Base-by-base conservation (phyloP, 2,888 invertebrate genomes). In the Tipula unca region DNA sequence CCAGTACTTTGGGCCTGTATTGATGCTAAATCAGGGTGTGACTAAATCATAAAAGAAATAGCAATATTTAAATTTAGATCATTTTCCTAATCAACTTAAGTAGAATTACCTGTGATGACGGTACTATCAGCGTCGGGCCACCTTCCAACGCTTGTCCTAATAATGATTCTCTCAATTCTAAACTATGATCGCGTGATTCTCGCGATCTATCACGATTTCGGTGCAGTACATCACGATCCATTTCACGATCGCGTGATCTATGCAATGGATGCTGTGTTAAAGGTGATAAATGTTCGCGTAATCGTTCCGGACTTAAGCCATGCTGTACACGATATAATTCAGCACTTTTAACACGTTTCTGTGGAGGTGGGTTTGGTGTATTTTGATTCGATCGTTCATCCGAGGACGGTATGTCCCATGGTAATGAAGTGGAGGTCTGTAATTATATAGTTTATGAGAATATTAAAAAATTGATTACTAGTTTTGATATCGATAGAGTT, bases 71-170 rank as follows among this genome's bases (percentile, higher is more conserved):
- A 25, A 69, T 69, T 13, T 82, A 13, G n/a, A 83, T 83, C 32
- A 32, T 83, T 83, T 32, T 83, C 2, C 0, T 82, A 82, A 29
- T 29, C 4, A 29, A 13, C 17, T 82, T 0, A 13, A 20, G n/a
- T 25, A 17, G 35, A 39, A n/a, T 32, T 48, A 85, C 85, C 85
- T 85, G 85, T 29, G 85, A 54, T 13, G 85, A 85, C 29, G 86
- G 85, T 39, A 87, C 86, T 42, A 85, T 84, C 29, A 86, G 92
- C 89, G 93, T 93, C 85, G 94, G 95, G 85, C 94, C 94, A 88
- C 94, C 94, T 90, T 96, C 96, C 87, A 96, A 91, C 3, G 95
- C 94, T 89, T 96, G 96, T 83, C 95, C 94, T 88, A 96, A 92
- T 85, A 96, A 91, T 0, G 95, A 94, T 87, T 95, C 94, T 87